A percentile compares a stretch with the other conserved stretches of the same genome.
Evolutionary conservation across 2,797 vertebrate genomes (phyloP).

Genomic region (Mus caroli): DNA sequence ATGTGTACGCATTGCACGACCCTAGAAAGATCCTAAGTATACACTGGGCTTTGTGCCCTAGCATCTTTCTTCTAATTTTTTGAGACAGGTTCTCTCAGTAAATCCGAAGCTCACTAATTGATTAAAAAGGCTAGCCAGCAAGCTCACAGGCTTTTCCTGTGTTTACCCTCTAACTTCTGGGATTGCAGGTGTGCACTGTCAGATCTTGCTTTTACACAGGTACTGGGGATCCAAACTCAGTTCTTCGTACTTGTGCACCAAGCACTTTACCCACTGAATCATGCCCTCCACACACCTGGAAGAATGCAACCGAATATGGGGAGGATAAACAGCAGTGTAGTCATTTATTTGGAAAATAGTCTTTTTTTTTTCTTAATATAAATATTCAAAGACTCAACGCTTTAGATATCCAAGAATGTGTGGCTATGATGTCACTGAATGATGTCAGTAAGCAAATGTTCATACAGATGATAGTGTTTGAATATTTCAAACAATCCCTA

Average conservation of each 20-base stretch:
- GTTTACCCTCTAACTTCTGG: not conserved
- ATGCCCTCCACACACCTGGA: not conserved
- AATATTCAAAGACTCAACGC: not conserved
- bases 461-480: not conserved
- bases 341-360: not conserved
- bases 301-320: not conserved
- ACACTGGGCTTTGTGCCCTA: not conserved
- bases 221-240: not conserved
- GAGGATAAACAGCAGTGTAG: not conserved
- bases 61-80: not conserved
- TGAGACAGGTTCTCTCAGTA: not conserved
- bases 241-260: fast-evolving
- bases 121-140: not conserved
- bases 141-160: not conserved
- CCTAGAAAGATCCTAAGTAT: too few relatives aligned
- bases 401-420: not conserved
- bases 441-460: not conserved
- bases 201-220: not conserved
- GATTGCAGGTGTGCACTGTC: not conserved
- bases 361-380: not conserved
- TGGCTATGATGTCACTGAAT: not conserved
- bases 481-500: slow-evolving; percentile 38
- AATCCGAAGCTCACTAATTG: not conserved
- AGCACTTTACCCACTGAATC: not conserved
- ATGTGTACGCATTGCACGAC: not conserved